Evolutionary conservation across 2,888 invertebrate genomes (phyloP).

Genomic region (Polyommatus iphigenia): DNA sequence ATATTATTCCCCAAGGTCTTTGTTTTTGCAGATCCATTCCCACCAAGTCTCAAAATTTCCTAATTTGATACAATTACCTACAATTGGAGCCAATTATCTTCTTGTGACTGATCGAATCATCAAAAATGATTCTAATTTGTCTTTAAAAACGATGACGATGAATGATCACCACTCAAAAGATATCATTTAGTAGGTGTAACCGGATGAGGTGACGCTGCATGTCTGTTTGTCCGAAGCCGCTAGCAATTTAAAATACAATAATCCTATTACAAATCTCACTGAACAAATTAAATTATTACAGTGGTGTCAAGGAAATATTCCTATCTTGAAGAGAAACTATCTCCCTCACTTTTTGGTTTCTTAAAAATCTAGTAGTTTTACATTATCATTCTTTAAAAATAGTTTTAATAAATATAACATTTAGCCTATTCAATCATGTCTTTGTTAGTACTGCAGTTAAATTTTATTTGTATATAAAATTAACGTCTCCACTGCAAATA

Average conservation of each 20-base stretch:
- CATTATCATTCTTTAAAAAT: background rate
- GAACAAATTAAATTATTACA: conserved; percentile 4
- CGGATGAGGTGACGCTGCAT: conserved; percentile 20
- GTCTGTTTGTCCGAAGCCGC: conserved; percentile 20
- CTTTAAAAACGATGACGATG: conserved; percentile 26
- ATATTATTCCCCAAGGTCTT: background rate
- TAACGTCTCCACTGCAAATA: no score
- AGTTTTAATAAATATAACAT: no score
- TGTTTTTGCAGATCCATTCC: background rate
- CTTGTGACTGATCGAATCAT: conserved; percentile 24
- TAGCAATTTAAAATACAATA: conserved; percentile 18
- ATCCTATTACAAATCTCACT: conserved; percentile 13
- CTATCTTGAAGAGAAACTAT: background rate
- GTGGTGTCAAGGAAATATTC: background rate
- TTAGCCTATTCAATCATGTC: background rate
- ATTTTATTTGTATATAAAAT: background rate
- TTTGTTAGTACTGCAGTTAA: background rate
- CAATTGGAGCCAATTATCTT: background rate
- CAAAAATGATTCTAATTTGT: conserved; percentile 29
- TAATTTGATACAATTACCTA: background rate
- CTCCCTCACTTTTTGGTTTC: background rate
- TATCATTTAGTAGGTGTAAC: conserved; percentile 26
- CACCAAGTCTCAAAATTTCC: background rate
- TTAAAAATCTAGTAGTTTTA: background rate
- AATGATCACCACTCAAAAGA: conserved; percentile 14